phyloP scores from a whole-genome alignment of 2,113 vertebrate species.

The Centropus unirufus region DNA sequence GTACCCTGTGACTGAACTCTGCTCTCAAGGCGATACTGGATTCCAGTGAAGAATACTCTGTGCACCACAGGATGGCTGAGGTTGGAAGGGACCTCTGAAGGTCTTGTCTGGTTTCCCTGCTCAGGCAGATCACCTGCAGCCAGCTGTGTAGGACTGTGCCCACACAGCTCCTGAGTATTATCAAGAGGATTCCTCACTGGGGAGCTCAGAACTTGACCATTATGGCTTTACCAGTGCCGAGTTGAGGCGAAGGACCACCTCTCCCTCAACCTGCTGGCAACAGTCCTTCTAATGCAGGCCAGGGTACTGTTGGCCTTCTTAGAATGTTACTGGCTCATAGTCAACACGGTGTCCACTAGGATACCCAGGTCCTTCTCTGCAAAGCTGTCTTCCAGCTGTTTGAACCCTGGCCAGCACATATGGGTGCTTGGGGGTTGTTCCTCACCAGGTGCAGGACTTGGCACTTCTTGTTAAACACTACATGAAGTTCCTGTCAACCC shows the following conservation, averaged over 20 bases:
- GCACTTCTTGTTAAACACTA: neutral
- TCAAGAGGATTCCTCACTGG: neutral
- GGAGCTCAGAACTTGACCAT: neutral
- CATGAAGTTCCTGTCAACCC: neutral
- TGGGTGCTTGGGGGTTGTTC: neutral
- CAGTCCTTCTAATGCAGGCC: neutral
- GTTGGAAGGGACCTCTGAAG: neutral
- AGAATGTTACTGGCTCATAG: neutral
- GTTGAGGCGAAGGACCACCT: neutral
- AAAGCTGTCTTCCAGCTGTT: neutral
- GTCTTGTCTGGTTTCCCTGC: neutral
- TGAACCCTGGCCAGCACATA: neutral
- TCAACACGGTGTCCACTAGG: neutral
- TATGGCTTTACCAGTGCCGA: neutral
- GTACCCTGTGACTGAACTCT: neutral
- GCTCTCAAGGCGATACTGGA: neutral
- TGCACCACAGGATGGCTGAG: neutral
- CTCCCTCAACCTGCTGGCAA: neutral
- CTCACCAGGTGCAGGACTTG: neutral
- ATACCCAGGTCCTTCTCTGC: neutral
- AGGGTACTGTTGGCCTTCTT: rapidly evolving
- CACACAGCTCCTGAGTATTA: neutral
- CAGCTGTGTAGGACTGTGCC: neutral
- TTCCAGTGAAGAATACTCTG: neutral
- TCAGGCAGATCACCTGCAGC: neutral